Conservation (phyloP, 2,888 invertebrate species). For the Meta bourneti region DNA sequence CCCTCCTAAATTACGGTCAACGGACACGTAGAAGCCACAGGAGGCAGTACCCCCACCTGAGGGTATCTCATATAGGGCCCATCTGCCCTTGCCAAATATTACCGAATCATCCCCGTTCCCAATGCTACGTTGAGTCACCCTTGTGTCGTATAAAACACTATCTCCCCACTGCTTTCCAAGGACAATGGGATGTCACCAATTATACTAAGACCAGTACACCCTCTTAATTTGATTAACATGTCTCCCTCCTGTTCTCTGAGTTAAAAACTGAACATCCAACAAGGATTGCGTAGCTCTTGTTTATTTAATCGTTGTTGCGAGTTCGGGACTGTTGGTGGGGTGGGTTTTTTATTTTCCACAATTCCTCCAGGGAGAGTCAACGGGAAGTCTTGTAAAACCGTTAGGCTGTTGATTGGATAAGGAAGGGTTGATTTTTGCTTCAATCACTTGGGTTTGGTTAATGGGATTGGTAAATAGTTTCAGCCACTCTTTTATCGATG, state of each 20-base stretch:
- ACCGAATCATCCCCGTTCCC: slow-evolving; percentile 6
- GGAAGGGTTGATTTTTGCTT: not conserved
- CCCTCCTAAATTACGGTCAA: slow-evolving; percentile 15
- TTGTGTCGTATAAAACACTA: slow-evolving; percentile 36
- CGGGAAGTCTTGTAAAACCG: slow-evolving; percentile 39
- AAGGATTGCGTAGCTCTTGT: slow-evolving; percentile 3
- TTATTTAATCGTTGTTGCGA: not conserved
- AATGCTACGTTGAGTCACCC: slow-evolving; percentile 44
- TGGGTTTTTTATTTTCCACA: not conserved
- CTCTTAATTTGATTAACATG: slow-evolving; percentile 50
- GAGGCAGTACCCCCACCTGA: slow-evolving; percentile 21
- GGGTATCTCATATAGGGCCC: not conserved
- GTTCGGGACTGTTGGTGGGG: not conserved
- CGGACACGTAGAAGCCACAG: not conserved
- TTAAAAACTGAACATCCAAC: slow-evolving; percentile 11
- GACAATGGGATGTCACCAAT: slow-evolving; percentile 60
- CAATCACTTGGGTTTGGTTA: not conserved
- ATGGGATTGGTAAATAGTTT: not conserved
- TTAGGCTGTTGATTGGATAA: slow-evolving; percentile 32
- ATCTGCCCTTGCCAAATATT: slow-evolving; percentile 1
- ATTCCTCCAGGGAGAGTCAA: not conserved
- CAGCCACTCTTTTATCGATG: too few species aligned
- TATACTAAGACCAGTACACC: not conserved
- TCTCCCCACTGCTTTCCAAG: slow-evolving; percentile 1
- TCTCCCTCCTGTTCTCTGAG: not conserved